Percentiles rank a stretch among this genome's conserved stretches.
phyloP scores from a whole-genome alignment of 2,888 invertebrate species.

The Hirtodrosophila histrioides region DNA sequence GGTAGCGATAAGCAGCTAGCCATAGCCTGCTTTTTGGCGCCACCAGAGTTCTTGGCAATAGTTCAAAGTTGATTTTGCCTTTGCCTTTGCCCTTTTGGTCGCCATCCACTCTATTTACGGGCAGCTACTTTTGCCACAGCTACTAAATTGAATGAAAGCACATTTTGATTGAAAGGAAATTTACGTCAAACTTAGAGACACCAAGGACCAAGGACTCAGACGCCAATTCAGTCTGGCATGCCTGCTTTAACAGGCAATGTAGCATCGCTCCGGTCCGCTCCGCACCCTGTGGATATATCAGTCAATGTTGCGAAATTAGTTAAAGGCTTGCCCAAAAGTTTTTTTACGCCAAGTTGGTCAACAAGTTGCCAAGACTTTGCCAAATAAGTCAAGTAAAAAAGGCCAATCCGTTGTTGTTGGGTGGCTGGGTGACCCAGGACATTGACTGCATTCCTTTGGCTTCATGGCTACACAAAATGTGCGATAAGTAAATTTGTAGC shows the following conservation, averaged over 20 bases:
- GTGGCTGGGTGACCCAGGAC: slow-evolving; percentile 12
- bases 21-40: slow-evolving; percentile 59
- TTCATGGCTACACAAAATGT: not conserved
- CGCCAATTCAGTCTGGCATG: slow-evolving; percentile 26
- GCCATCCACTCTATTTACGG: slow-evolving; percentile 30
- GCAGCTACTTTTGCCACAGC: slow-evolving; percentile 47
- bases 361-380: slow-evolving; percentile 66
- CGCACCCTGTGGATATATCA: slow-evolving; percentile 48
- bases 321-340: slow-evolving; percentile 58
- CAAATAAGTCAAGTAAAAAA: slow-evolving; percentile 53
- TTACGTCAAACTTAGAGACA: slow-evolving; percentile 64
- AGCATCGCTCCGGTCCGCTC: slow-evolving; percentile 18
- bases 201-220: slow-evolving; percentile 17
- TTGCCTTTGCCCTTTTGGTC: slow-evolving; percentile 32
- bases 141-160: slow-evolving; percentile 75
- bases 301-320: slow-evolving; percentile 73
- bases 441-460: slow-evolving; percentile 30
- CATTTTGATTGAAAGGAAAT: slow-evolving; percentile 78
- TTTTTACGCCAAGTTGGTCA: slow-evolving; percentile 62
- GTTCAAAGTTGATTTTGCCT: slow-evolving; percentile 67
- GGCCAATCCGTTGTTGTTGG: not conserved
- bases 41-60: slow-evolving; percentile 65
- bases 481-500: slow-evolving; percentile 5
- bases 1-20: slow-evolving; percentile 47
- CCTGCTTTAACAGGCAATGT: slow-evolving; percentile 65